Evolutionary conservation across 2,888 invertebrate species (phyloP), one percentile per base, ranked within the genome.

Genomic region (Xanthorhoe spadicearia): DNA sequence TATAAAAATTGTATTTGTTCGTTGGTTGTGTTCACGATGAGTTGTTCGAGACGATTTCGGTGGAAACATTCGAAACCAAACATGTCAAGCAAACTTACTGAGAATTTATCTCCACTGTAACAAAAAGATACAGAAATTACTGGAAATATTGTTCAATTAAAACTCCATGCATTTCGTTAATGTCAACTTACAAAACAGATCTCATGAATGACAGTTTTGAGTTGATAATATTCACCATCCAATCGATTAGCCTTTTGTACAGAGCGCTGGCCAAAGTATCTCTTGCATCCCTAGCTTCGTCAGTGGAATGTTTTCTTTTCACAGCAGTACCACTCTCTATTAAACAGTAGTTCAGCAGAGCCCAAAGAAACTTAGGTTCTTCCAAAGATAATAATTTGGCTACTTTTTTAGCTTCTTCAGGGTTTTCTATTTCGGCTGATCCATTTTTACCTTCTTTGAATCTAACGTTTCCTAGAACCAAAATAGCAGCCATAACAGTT

Each of bases 1-100:
- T 98, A 99, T 76, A 97, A 96, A 83, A 97, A 98, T 83, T 98
- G 98, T 83, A 99, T 94, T 87, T 98, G 98, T 84, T 99, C 98
- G 83, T 98, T 99, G 66, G 97, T 94, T 0, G 96, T 96, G 83
- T 99, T 99, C 2, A 98, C 96, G 74, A 98, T 95, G 8, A 99
- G 92, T 84, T 98, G 98, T 76, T 98, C 97, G 70, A 98, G 93
- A 10, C 96, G 95, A 87, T 99, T 99, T 77, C 95, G 94, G 75
- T 95, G 95, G 84, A 96, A 97, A 83, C 98, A 98, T 92, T 99
- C 98, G 82, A 99, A 98, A 0, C 99, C 99, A 81, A 96, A 98
- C 88, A 98, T 95, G 83, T 99, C 99, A 77, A 98, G 90, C 60
- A 99, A 89, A 76, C 96, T 96, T 53, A 98, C 95, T 53, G 96